Base-by-base conservation (phyloP, 2,113 vertebrate genomes). In the Dendrocopos noguchii region DNA sequence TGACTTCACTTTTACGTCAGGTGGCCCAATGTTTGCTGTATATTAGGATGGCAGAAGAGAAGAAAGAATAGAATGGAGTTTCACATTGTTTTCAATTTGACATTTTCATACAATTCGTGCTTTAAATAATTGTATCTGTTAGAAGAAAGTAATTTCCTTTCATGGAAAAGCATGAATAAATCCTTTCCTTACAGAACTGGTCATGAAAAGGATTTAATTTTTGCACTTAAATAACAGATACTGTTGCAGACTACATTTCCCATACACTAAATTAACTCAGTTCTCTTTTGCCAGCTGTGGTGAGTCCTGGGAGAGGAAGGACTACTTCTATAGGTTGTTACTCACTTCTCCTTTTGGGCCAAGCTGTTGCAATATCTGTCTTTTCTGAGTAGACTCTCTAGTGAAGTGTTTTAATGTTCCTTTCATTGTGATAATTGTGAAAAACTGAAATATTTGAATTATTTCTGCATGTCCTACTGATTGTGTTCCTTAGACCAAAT, bases 1-100 rank as follows among this genome's bases (percentile, higher is more conserved):
- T 1, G 94, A 94, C 59, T 94, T 91, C 59, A 97, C 87, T 33
- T 88, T 50, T 15, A 98, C 57, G 6, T 53, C 65, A 8, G 98
- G 98, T 61, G 98, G 93, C 16, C 97, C 96, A 8, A 98, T 90
- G 11, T 57, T 4, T 17, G 98, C 98, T 98, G 27, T 19, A 79
- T 3, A 21, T 1, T 60, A 68, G 36, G 91, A 90, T 1, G 36
- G 44, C 78, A 34, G 34, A 59, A 31, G 36, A 70, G 88, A 59
- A 50, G 39, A 57, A 47, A 42, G 14, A 57, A 34, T 0, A 2
- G 19, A 20, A 28, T n/a, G 79, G 36, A 88, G 61, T 53, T n/a
- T 24, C 71, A 56, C 6, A 0, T 11, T 44, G 25, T 18, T 7
- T 66, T 59, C 61, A 59, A 6, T 56, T 3, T 27, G n/a, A 46